Evolutionary conservation across 2,113 vertebrate species (phyloP), one percentile per base, ranked within the genome.

Genomic region (Pseudorectes ferrugineus): DNA sequence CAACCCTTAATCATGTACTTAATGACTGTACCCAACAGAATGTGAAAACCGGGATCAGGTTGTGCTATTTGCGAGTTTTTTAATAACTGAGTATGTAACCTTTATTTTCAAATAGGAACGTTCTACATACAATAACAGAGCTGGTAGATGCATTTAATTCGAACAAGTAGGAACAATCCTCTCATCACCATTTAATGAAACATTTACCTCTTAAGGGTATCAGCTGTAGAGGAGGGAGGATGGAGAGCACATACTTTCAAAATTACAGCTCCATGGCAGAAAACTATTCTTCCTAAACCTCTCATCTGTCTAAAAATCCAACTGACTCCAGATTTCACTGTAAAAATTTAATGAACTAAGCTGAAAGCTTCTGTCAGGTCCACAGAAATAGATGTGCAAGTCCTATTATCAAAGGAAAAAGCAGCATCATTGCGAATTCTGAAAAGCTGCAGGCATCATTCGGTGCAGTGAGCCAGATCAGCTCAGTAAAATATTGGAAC

Each of bases 301-400:
- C 81, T 85, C 70, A 70, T 49, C 74, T 83, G 85, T 36, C 71
- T 93, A 58, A 88, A 91, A 97, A 93, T 72, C 62, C 85, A 93
- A 91, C 46, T n/a, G 67, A 93, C 71, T 92, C 49, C 67, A 95
- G 81, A 74, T 94, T 89, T 55, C 54, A 29, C 81, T 61, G 79
- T 96, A 96, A 96, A 96, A 97, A 94, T 74, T 92, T 92, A 96
- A 97, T 96, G 91, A 97, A 94, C 93, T 90, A 88, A 94, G 75
- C 93, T 90, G 92, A 96, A 96, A 95, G 94, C 88, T 89, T 88
- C 93, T 96, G 89, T 88, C 93, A 97, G 65, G 46, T 42, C 63
- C 75, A 95, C 68, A 96, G 92, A 95, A 92, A 94, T 55, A 95
- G 82, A 94, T 52, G 48, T 86, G 78, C 52, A 33, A 85, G 71